Percentiles rank a stretch among this genome's conserved stretches.
These are phyloP conservation scores for Tyria jacobaeae DNA, from an alignment of 2,888 invertebrate genomes.

Conservation along the genomic window DNA sequence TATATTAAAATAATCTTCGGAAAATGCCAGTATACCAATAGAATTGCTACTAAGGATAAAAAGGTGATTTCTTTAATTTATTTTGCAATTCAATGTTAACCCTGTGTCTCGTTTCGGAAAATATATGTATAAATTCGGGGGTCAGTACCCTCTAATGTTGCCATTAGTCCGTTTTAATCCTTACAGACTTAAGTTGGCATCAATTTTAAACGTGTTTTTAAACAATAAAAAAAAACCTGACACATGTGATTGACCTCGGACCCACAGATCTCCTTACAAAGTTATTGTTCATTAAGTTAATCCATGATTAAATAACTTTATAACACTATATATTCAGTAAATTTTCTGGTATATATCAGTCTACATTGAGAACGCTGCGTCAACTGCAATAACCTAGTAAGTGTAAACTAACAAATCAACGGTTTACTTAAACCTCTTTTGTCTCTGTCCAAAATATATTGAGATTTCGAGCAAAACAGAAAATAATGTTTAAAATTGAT, in stretches of 20 bases:
- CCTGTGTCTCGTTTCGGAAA: neutral
- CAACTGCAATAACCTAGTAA: too few species aligned
- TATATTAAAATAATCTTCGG: too few species aligned
- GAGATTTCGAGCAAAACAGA: too few species aligned
- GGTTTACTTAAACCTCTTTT: too few species aligned
- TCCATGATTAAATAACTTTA: neutral
- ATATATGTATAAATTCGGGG: neutral
- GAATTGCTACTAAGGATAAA: too few species aligned
- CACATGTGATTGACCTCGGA: neutral
- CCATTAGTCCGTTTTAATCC: neutral
- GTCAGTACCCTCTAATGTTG: neutral
- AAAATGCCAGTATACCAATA: too few species aligned
- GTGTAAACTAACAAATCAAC: too few species aligned
- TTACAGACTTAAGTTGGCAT: neutral
- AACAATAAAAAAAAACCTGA: neutral
- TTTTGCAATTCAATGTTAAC: neutral
- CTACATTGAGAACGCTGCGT: neutral
- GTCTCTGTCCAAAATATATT: too few species aligned
- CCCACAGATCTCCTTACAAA: neutral
- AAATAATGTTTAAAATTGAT: too few species aligned
- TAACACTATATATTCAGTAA: neutral
- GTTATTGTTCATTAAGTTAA: neutral
- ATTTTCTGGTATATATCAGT: neutral
- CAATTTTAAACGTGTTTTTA: neutral
- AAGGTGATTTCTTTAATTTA: too few species aligned